Evolutionary conservation across 2,113 vertebrate species (phyloP), one percentile per base, ranked within the genome.

Genomic region (Propithecus coquereli): DNA sequence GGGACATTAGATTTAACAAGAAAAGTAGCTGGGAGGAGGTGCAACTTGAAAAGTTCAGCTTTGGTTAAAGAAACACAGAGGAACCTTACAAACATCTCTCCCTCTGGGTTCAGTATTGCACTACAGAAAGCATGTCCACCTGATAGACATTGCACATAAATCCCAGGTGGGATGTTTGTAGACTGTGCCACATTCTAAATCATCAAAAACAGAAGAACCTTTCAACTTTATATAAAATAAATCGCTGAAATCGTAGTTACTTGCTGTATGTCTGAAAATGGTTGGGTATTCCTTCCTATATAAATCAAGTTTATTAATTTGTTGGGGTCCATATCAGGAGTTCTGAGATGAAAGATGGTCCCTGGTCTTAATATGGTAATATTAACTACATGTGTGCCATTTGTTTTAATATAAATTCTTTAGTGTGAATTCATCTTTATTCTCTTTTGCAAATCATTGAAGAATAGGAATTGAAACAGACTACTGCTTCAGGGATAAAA

Each of bases 1-100:
- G 76, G 71, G 87, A 84, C 22, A 2, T 52, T 73, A 68, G 68
- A 81, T 89, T 97, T 89, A 85, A 71, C 94, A 71, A 84, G 61
- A 90, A 97, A 93, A 92, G 87, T 81, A 89, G 73, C 93, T 83
- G 63, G 95, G 63, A 90, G 90, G 63, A 93, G n/a, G 37, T 63
- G 17, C 18, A 57, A 93, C 5, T 59, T 86, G 34, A 12, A 22
- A 87, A 91, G 40, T 70, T 65, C 73, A 71, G 8, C 80, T 20
- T 94, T 88, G 30, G 0, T 0, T 74, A 1, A 27, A 83, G 17
- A 30, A 68, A 27, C 37, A 22, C 5, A 71, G 47, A 61, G 57
- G 43, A 37, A 18, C 82, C 59, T 82, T 47, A 65, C 2, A 5
- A 73, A 68, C 20, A 0, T 4, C 6, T 45, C 43, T 70, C 50